Evolutionary conservation across 2,797 vertebrate genomes (phyloP), one percentile per base, ranked within the genome.

Genomic region (Alcedo atthis): DNA sequence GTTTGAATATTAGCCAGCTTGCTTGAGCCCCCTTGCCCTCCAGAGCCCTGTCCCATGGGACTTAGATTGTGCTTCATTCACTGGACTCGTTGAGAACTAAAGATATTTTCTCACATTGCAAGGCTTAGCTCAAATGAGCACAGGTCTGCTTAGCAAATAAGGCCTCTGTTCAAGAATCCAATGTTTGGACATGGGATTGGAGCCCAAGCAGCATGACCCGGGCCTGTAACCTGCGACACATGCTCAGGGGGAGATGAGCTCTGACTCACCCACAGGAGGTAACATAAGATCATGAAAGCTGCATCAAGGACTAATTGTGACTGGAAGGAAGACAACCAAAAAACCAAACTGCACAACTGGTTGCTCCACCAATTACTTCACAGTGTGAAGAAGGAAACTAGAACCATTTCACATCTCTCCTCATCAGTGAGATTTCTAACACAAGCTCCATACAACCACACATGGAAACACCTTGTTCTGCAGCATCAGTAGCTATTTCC

Each of bases 201-300:
- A 80, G 54, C 45, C 46, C 46, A 28, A 89, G 79, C 35, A 63
- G 61, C 54, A 37, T 0, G 4, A 26, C 35, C 45, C 13, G 28
- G 30, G 28, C 21, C 51, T 45, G 64, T 57, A 70, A 77, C 20
- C 6, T 2, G 2, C 1, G 0, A 15, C 0, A 61, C 33, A 22
- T 26, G 40, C 54, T 40, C 48, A 30, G n/a, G 16, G 28, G 37
- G 67, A 59, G 30, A 15, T 25, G 42, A 79, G 9, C 22, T 37
- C 30, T 46, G 62, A 49, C 3, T 16, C 53, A 49, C 19, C 53
- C 2, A 0, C 0, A 1, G 64, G 26, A 49, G 54, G 15, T 33
- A 64, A 69, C 3, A 2, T 13, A 32, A 57, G 58, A 32, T 20
- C 8, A 24, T 24, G 26, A 54, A 54, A 54, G 26, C 45, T 33